Percentiles rank a stretch among this genome's conserved stretches.
phyloP scores from a whole-genome alignment of 2,113 vertebrate genomes.

The Terrapene triunguis region DNA sequence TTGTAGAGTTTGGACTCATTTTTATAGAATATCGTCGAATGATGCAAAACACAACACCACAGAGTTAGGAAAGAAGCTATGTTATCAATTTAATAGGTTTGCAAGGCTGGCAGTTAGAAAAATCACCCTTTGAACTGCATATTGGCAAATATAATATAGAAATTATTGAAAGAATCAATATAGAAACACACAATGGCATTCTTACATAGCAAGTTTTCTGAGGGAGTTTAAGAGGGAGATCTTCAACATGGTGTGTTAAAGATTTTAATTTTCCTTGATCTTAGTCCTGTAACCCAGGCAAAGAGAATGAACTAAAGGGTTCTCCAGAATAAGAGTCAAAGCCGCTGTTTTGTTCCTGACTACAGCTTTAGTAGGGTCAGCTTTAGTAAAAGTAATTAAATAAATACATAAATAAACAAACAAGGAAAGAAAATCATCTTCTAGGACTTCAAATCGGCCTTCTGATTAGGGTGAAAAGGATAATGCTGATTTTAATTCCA shows the following conservation, averaged over 20 bases:
- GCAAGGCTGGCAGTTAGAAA: background rate
- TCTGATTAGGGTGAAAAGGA: background rate
- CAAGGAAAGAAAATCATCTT: background rate
- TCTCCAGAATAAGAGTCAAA: background rate
- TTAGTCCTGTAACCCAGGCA: too few relatives aligned
- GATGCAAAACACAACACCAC: too few relatives aligned
- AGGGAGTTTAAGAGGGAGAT: background rate
- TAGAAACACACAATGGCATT: too few relatives aligned
- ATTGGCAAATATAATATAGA: background rate
- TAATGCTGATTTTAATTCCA: background rate
- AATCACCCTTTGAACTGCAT: background rate
- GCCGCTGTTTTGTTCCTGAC: background rate
- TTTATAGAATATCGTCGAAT: background rate
- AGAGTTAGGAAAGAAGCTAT: background rate
- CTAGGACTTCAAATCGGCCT: background rate
- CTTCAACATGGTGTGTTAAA: background rate
- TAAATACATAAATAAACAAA: background rate
- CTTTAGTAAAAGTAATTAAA: background rate
- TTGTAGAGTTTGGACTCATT: background rate
- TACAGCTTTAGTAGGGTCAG: background rate
- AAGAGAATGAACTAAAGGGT: background rate
- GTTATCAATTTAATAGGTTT: background rate
- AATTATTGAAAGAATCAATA: background rate
- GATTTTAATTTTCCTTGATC: background rate
- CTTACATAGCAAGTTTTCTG: background rate